A percentile compares a stretch with the other conserved stretches of the same genome.
Evolutionary conservation across 2,888 invertebrate species (phyloP).

Genomic region (Athalia rosae): DNA sequence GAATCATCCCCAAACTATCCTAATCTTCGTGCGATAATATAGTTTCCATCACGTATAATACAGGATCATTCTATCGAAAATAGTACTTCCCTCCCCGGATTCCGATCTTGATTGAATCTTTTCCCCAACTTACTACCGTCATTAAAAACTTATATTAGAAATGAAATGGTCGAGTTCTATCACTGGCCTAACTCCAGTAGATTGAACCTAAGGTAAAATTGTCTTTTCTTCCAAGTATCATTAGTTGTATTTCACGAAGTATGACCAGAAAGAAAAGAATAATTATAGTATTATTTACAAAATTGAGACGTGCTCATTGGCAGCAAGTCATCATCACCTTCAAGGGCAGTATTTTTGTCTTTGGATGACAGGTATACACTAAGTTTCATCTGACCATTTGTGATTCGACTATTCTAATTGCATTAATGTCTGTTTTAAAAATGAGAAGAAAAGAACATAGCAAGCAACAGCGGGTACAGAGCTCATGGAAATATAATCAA

Average conservation of each 20-base stretch:
- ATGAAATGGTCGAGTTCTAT: no score
- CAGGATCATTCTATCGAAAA: no score
- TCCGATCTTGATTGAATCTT: no score
- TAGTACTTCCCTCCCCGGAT: no score
- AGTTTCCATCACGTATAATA: background rate
- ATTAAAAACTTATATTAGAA: no score
- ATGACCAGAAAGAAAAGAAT: constrained; percentile 5
- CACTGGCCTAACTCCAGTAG: no score
- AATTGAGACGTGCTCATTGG: background rate
- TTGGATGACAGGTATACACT: background rate
- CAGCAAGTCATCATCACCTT: background rate
- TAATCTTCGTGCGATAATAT: background rate
- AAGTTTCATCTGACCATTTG: constrained; percentile 13
- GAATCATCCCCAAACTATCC: constrained; percentile 3
- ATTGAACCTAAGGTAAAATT: background rate
- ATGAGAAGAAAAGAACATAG: background rate
- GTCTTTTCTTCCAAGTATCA: constrained; percentile 23
- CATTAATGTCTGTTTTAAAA: background rate
- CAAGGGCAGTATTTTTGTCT: background rate
- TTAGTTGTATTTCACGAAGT: constrained; percentile 7
- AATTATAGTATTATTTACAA: constrained; percentile 25
- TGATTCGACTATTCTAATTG: background rate
- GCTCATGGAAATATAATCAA: constrained; percentile 23
- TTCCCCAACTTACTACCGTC: no score
- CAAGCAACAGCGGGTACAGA: constrained; percentile 17